Conservation (phyloP, 2,797 vertebrate genomes). For the Triplophysa bombifrons region DNA sequence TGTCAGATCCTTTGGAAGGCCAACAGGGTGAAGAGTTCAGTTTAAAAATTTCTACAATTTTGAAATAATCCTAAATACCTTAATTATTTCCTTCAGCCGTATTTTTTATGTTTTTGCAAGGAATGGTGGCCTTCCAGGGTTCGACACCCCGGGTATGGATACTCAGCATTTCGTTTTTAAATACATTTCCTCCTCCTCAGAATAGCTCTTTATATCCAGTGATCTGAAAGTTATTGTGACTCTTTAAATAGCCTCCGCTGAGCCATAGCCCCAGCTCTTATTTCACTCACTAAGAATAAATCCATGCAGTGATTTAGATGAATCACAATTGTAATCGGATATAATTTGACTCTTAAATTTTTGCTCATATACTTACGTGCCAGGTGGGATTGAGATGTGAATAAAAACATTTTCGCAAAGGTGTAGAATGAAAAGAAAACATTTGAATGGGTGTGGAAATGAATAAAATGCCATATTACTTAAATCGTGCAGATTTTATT, state of each 20-base stretch:
- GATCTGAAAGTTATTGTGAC: slow-evolving; percentile 16
- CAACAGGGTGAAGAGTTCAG: background rate
- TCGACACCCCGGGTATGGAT: background rate
- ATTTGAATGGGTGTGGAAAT: no score
- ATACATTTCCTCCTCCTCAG: background rate
- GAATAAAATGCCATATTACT: no score
- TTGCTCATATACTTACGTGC: no score
- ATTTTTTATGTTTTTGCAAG: background rate
- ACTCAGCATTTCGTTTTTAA: background rate
- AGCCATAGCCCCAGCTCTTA: slow-evolving; percentile 2
- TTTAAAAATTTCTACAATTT: background rate
- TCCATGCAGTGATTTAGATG: background rate
- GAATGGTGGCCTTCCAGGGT: background rate
- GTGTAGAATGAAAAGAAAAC: no score
- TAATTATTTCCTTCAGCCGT: background rate
- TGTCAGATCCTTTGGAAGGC: background rate
- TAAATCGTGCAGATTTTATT: no score
- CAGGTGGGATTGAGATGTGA: background rate
- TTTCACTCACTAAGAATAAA: slow-evolving; percentile 27
- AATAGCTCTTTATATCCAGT: slow-evolving; percentile 23
- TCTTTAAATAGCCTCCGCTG: slow-evolving; percentile 33
- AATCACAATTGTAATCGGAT: background rate
- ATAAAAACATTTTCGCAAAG: no score
- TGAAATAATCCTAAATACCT: background rate
- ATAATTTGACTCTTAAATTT: background rate